phyloP scores from a whole-genome alignment of 2,797 vertebrate species.

The Syncerus caffer region DNA sequence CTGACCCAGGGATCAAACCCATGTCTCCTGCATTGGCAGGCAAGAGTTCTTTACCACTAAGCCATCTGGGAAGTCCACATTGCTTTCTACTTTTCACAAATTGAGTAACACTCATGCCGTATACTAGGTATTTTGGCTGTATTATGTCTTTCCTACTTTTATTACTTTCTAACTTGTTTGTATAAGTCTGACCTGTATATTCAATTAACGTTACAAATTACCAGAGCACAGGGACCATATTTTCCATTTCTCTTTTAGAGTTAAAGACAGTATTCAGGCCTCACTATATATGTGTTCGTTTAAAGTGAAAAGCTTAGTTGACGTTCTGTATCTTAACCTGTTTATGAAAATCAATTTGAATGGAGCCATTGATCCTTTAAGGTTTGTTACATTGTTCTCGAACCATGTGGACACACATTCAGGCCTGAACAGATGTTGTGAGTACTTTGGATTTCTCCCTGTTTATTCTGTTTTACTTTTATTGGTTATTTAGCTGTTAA shows the following conservation, averaged over 20 bases:
- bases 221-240: not conserved
- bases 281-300: not conserved
- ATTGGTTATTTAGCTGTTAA: not conserved
- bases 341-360: not conserved
- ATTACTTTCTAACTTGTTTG: not conserved
- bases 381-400: not conserved
- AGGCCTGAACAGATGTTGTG: not conserved
- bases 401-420: not conserved
- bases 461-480: constrained; percentile 4
- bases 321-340: constrained; percentile 16
- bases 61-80: not conserved
- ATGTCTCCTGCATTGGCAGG: not conserved
- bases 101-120: not conserved
- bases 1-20: not conserved
- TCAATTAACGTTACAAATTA: not conserved
- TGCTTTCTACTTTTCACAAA: not conserved
- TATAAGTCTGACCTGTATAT: not conserved
- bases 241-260: not conserved
- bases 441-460: not conserved
- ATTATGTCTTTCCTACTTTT: not conserved
- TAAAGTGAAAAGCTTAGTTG: not conserved
- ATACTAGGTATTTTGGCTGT: not conserved
- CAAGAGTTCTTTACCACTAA: not conserved
- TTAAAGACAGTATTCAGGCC: not conserved
- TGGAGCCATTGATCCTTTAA: not conserved